Base-by-base conservation (phyloP, 2,113 vertebrate species). In the Podarcis cretensis region DNA sequence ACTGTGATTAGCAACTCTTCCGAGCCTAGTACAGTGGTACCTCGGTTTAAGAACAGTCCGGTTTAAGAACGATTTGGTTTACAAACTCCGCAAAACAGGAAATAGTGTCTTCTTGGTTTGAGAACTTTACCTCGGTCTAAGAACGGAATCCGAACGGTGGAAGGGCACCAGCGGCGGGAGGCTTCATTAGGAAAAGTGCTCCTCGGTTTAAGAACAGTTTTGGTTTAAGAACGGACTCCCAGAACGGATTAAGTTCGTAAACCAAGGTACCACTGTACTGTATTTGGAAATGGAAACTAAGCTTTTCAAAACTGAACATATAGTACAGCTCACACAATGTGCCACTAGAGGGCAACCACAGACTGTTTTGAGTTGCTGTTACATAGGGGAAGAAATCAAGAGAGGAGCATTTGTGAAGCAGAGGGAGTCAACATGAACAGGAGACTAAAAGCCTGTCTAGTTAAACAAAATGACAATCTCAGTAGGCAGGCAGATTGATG, bases 331-430 rank as follows among this genome's bases (percentile, higher is more conserved):
- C n/a, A 43, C 30, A 69, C 6, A 6, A 59, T 30, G 90, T 89
- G 57, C 93, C 94, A 84, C 92, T 92, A 95, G 95, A 93, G 95
- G 85, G 95, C 93, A 95, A 92, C 59, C 93, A 71, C 89, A 85
- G 83, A 85, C 89, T 43, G 43, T 6, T 87, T 91, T 88, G 23
- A 83, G 32, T 2, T 83, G 0, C 10, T 54, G 27, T 48, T 79
- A 16, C 0, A 54, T 54, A 54, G 65, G 6, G 43, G 20, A 48
- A 18, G 30, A 25, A 25, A 8, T 59, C 40, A 5, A 3, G 48
- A 7, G 20, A 75, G 73, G 35, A 5, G 23, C 9, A 68, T 68
- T 35, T 9, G 16, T 18, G 2, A 16, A 6, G 27, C 21, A 74
- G 30, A 9, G 54, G 16, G 25, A 7, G 16, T 13, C 69, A 87